Base-by-base conservation (phyloP, 2,113 vertebrate genomes). In the Rhinolophus sinicus region DNA sequence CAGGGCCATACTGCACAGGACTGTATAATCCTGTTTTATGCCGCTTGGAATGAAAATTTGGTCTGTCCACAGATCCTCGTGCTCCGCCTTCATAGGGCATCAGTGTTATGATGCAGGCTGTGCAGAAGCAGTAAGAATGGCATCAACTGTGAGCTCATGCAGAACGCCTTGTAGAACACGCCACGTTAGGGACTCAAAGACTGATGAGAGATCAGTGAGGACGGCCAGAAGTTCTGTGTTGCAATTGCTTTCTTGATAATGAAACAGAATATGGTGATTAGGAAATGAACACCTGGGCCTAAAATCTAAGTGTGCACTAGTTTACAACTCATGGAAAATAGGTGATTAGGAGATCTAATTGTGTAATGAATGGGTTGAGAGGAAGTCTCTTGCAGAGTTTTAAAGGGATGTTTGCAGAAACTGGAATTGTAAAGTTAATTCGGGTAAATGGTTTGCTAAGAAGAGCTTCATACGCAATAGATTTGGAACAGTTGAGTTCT, bases 221-320 rank as follows among this genome's bases (percentile, higher is more conserved):
- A 22, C 64, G 50, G 78, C 40, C 11, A 38, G 77, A 56, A 64
- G 28, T 69, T 87, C 70, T 95, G 26, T 38, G 21, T 16, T 76
- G 44, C 24, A 64, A 64, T 33, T 35, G 21, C 52, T 70, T 75
- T 87, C 8, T 65, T 40, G 44, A 84, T 40, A 78, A 13, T 50
- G 38, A 16, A n/a, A 77, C 60, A 60, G 62, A n/a, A 8, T 75
- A 26, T 12, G 35, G 52, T 47, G 80, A 87, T 60, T 58, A 83
- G 60, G 50, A 16, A 72, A 5, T 95, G 67, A 90, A 96, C 75
- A 96, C 80, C 44, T 95, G 84, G 44, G 38, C 33, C 88, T 76
- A 69, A 65, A 30, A 35, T 76, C 44, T 67, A 84, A 94, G 76
- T 16, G 5, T 22, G 52, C 40, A 75, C 62, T 65, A n/a, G 26